A percentile compares a stretch with the other conserved stretches of the same genome.
Evolutionary conservation across 2,888 invertebrate genomes (phyloP).

Genomic region (Amaurobius ferox): DNA sequence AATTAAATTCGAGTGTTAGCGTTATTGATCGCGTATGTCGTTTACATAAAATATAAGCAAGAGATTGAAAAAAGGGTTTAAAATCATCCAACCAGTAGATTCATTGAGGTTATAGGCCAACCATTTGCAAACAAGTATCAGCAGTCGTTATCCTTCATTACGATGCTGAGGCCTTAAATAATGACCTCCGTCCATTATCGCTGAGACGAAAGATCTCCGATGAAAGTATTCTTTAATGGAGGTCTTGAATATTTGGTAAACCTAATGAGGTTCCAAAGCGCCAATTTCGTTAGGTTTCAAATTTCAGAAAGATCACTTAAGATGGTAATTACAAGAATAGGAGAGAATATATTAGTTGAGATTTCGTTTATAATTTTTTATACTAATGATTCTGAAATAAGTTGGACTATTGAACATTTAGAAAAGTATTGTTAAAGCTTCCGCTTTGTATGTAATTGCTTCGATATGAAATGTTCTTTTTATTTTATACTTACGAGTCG

Average conservation of each 20-base stretch:
- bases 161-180: background rate
- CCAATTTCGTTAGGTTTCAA: slow-evolving; percentile 52
- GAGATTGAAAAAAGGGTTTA: too few species aligned
- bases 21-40: too few species aligned
- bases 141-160: background rate
- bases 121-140: background rate
- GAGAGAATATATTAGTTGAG: slow-evolving; percentile 53
- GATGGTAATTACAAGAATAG: slow-evolving; percentile 59
- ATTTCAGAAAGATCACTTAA: slow-evolving; percentile 55
- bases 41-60: too few species aligned
- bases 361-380: slow-evolving; percentile 36
- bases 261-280: slow-evolving; percentile 64
- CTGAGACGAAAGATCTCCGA: background rate
- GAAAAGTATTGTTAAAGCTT: too few species aligned
- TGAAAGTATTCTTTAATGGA: slow-evolving; percentile 52
- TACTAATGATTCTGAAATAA: too few species aligned
- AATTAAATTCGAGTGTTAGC: too few species aligned
- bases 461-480: too few species aligned
- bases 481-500: too few species aligned
- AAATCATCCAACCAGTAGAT: too few species aligned
- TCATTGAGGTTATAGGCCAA: too few species aligned
- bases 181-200: slow-evolving; percentile 29
- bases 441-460: too few species aligned
- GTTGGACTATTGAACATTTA: too few species aligned
- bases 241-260: slow-evolving; percentile 40